These are phyloP conservation scores for Sardinella longiceps DNA, from an alignment of 2,797 vertebrate genomes.

Conservation along the genomic window DNA sequence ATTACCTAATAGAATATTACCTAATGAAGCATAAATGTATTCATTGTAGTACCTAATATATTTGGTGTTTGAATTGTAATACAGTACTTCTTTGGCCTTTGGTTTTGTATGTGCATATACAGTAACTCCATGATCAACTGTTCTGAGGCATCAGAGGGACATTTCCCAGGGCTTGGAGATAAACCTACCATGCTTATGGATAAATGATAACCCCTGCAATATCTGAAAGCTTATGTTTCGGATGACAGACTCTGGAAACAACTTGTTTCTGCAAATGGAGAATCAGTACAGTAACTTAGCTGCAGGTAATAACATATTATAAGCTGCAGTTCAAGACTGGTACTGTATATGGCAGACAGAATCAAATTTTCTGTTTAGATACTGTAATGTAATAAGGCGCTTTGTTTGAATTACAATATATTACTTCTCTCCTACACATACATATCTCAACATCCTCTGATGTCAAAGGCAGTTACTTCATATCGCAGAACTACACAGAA, in stretches of 20 bases:
- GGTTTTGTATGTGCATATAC: not conserved
- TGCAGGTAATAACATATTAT: constrained; percentile 12
- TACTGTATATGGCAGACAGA: not conserved
- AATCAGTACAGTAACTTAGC: constrained; percentile 63
- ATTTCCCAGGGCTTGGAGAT: constrained; percentile 40
- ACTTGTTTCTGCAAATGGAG: constrained; percentile 91
- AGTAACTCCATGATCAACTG: constrained; percentile 33
- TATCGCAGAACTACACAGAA: not conserved
- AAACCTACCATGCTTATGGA: constrained; percentile 97
- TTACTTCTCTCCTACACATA: not conserved
- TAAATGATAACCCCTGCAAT: constrained; percentile 96
- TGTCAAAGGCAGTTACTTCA: not conserved
- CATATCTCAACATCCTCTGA: not conserved
- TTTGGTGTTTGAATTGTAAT: not conserved
- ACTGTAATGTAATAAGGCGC: not conserved
- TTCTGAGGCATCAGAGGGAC: constrained; percentile 41
- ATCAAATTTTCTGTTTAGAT: not conserved
- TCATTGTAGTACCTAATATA: not conserved
- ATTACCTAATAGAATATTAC: too few species aligned
- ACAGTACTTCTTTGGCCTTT: not conserved
- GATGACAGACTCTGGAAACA: constrained; percentile 97
- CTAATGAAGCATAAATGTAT: not conserved
- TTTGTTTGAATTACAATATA: not conserved
- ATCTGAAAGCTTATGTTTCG: constrained; percentile 99
- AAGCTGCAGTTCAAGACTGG: not conserved